Evolutionary conservation across 2,797 vertebrate genomes (phyloP).

Genomic region (Lepilemur septentrionalis): DNA sequence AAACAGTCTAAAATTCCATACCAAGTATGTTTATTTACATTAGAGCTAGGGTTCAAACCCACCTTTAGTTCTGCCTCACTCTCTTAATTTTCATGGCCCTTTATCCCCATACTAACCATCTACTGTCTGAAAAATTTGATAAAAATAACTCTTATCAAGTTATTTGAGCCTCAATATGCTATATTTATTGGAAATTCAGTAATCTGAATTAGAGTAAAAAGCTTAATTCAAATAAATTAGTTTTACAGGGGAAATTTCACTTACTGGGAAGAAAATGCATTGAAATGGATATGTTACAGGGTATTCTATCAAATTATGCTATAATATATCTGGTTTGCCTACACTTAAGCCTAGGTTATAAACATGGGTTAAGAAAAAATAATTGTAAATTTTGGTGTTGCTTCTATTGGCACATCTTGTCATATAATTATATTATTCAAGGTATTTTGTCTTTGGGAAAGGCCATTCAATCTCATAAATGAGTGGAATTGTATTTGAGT

Average conservation of each 20-base stretch:
- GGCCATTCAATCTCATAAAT: slow-evolving; percentile 26
- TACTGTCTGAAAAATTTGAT: not conserved
- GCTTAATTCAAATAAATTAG: not conserved
- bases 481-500: not conserved
- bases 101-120: not conserved
- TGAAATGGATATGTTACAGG: not conserved
- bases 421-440: slow-evolving; percentile 16
- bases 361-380: not conserved
- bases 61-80: not conserved
- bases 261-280: not conserved
- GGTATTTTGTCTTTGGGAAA: not conserved
- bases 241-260: not conserved
- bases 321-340: not conserved
- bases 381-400: slow-evolving; percentile 8
- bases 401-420: not conserved
- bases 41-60: not conserved
- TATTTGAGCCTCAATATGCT: not conserved
- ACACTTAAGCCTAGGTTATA: slow-evolving; percentile 1
- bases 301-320: not conserved
- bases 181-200: slow-evolving; percentile 22
- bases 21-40: not conserved
- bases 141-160: slow-evolving; percentile 19
- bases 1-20: not conserved
- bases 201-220: not conserved
- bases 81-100: not conserved